Percentiles rank a stretch among this genome's conserved stretches.
Conservation (phyloP, 30 jellyfish, hydroid and myxozoan species). For the Chrysaora quinquecirrha region DNA sequence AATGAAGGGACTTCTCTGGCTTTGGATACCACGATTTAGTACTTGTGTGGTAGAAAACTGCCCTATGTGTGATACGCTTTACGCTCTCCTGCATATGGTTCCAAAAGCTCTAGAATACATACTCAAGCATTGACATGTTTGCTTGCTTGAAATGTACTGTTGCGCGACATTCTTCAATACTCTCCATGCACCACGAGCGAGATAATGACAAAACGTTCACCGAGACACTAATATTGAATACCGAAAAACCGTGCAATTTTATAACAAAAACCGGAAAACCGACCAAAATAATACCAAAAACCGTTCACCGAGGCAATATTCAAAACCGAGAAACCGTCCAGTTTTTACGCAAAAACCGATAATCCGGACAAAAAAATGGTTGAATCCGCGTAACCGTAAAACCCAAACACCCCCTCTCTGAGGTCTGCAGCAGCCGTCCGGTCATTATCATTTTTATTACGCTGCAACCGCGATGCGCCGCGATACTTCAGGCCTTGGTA, state of each 20-base stretch:
- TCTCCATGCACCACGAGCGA: slow-evolving; percentile 3
- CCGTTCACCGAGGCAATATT: not conserved
- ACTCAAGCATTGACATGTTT: not conserved
- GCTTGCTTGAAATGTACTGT: slow-evolving; percentile 22
- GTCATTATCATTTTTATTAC: no score
- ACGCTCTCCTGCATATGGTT: slow-evolving; percentile 34
- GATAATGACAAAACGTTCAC: not conserved
- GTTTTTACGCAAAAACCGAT: not conserved
- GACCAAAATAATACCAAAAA: not conserved
- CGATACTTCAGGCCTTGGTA: no score
- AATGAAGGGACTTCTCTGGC: slow-evolving; percentile 10
- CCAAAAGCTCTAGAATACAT: slow-evolving; percentile 29
- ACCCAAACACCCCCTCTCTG: no score
- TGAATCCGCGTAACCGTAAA: slow-evolving; percentile 4
- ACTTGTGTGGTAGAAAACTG: slow-evolving; percentile 27
- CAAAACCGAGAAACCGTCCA: not conserved
- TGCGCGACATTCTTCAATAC: slow-evolving; percentile 30
- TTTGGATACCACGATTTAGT: slow-evolving; percentile 29
- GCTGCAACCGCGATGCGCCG: no score
- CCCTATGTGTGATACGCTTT: slow-evolving; percentile 22
- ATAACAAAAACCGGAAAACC: not conserved
- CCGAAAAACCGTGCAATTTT: not conserved
- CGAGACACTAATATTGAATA: not conserved
- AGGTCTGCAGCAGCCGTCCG: no score
- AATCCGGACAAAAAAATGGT: not conserved